These are phyloP conservation scores for Eclectus roratus DNA, from an alignment of 2,113 vertebrate genomes.

Conservation along the genomic window DNA sequence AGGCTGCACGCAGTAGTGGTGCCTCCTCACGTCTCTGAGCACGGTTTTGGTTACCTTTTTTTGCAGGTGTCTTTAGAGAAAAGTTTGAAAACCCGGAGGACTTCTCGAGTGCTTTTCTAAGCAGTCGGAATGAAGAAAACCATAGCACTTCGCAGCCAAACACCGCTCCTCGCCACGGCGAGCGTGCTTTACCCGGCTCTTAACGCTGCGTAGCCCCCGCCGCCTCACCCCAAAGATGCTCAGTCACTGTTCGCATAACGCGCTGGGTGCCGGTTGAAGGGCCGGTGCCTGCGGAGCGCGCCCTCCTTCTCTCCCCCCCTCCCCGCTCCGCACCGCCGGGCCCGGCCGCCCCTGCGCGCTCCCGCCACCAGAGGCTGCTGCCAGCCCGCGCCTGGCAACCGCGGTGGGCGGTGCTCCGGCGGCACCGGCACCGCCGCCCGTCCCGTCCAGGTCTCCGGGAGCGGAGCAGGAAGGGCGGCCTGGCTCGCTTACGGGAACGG, in stretches of 20 bases:
- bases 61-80: background rate
- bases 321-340: background rate
- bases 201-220: no score
- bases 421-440: background rate
- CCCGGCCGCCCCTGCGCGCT: background rate
- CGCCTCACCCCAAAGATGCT: background rate
- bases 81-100: background rate
- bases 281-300: background rate
- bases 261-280: background rate
- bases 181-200: background rate
- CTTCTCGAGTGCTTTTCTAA: background rate
- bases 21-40: background rate
- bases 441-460: background rate
- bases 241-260: background rate
- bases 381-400: background rate
- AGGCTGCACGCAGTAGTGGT: background rate
- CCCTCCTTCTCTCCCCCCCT: background rate
- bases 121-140: background rate
- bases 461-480: background rate
- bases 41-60: background rate
- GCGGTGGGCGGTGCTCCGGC: background rate
- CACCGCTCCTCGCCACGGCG: background rate
- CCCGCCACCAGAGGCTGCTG: conserved; percentile 60
- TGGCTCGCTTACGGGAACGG: background rate
- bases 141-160: background rate